These are phyloP conservation scores for Ganaspis brasiliensis DNA, from an alignment of 2,888 invertebrate species.

Conservation along the genomic window DNA sequence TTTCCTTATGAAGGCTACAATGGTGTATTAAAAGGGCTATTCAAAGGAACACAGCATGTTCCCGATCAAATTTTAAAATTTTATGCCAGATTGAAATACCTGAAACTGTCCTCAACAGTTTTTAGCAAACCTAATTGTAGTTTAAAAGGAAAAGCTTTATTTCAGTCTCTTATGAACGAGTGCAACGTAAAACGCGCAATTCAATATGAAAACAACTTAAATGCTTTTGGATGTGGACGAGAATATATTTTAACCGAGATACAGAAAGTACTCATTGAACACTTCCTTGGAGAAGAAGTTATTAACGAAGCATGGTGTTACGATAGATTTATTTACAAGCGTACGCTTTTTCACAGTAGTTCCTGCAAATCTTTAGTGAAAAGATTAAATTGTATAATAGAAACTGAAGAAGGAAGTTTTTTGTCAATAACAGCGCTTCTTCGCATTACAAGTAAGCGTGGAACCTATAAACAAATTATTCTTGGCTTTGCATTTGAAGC, in stretches of 20 bases:
- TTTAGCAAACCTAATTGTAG: not conserved
- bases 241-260: not conserved
- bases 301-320: not conserved
- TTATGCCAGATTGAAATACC: constrained; percentile 6
- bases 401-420: not conserved
- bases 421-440: too few relatives aligned
- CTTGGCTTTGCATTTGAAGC: too few relatives aligned
- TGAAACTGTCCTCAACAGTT: not conserved
- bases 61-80: constrained; percentile 53
- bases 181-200: not conserved
- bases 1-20: constrained; percentile 52
- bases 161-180: not conserved
- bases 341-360: not conserved
- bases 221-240: not conserved
- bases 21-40: constrained; percentile 41
- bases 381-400: not conserved
- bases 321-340: not conserved
- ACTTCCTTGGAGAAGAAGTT: not conserved
- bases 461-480: too few relatives aligned
- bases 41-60: constrained; percentile 47
- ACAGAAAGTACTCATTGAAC: not conserved
- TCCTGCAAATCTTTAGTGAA: not conserved
- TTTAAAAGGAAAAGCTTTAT: not conserved
- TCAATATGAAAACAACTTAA: not conserved
- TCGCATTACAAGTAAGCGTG: too few relatives aligned